Base-by-base conservation (phyloP, 1,140 invertebrate genomes). In the Paramacrobiotus metropolitanus region DNA sequence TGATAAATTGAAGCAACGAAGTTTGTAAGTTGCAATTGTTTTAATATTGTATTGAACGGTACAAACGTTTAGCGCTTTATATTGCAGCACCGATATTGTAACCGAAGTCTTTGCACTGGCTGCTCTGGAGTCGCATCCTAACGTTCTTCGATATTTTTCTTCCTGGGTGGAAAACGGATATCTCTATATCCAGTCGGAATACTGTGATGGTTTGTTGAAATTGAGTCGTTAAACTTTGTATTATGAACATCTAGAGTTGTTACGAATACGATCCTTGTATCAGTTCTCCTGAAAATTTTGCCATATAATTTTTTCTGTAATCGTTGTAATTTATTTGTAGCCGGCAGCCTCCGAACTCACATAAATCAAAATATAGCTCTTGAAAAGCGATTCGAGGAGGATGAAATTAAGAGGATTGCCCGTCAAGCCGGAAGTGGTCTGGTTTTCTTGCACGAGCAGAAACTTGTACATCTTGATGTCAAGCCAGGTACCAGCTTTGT, bases 201-300 rank as follows among this genome's bases (percentile, higher is more conserved):
- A 55, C 24, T 55, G 48, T 24, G 48, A 55, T 55, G 48, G 48
- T 55, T n/a, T n/a, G n/a, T n/a, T n/a, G n/a, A n/a, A n/a, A n/a
- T n/a, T n/a, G n/a, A n/a, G n/a, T n/a, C n/a, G n/a, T n/a, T n/a
- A n/a, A n/a, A n/a, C n/a, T n/a, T n/a, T n/a, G n/a, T n/a, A n/a
- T n/a, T n/a, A n/a, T n/a, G n/a, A n/a, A n/a, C n/a, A n/a, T n/a
- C n/a, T n/a, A n/a, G n/a, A n/a, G n/a, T n/a, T n/a, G n/a, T n/a
- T n/a, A n/a, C n/a, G n/a, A n/a, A n/a, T n/a, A n/a, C n/a, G n/a
- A n/a, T n/a, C n/a, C n/a, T n/a, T n/a, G n/a, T n/a, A n/a, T n/a
- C n/a, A n/a, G n/a, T n/a, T n/a, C n/a, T n/a, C n/a, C n/a, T n/a
- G n/a, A n/a, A n/a, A 40, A 40, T 9, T 9, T 40, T 40, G 34